Evolutionary conservation across 2,797 vertebrate species (phyloP).

Genomic region (Clarias fuscus): DNA sequence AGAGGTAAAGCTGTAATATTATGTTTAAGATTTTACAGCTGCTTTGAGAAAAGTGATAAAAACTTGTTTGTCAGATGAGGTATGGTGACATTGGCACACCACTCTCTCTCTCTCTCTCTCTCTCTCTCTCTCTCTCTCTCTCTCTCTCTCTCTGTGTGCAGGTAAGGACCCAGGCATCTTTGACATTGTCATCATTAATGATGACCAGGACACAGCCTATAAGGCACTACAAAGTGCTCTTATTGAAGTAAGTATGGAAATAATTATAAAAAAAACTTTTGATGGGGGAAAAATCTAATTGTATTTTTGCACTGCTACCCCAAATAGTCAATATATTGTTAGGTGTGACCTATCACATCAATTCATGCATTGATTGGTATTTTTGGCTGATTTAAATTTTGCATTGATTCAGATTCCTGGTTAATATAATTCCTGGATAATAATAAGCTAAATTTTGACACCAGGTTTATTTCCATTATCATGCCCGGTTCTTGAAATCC

Average conservation of each 20-base stretch:
- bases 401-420: too few species aligned
- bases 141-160: constrained; percentile 53
- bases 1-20: background rate
- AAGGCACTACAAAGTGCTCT: constrained; percentile 80
- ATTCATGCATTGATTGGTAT: too few species aligned
- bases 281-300: background rate
- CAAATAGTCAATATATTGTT: too few species aligned
- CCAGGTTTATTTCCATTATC: too few species aligned
- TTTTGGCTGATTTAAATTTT: too few species aligned
- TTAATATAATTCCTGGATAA: too few species aligned
- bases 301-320: too few species aligned
- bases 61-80: background rate
- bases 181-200: constrained; percentile 89
- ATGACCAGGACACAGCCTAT: constrained; percentile 88
- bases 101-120: background rate
- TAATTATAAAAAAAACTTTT: background rate
- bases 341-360: too few species aligned
- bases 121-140: background rate
- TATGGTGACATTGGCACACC: too few species aligned
- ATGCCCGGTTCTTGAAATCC: too few species aligned
- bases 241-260: constrained; percentile 74
- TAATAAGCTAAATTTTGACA: too few species aligned
- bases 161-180: constrained; percentile 92
- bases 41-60: background rate
- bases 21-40: background rate